Base-by-base conservation (phyloP, 2,888 invertebrate species). In the Dyspetes luteomarginatus region DNA sequence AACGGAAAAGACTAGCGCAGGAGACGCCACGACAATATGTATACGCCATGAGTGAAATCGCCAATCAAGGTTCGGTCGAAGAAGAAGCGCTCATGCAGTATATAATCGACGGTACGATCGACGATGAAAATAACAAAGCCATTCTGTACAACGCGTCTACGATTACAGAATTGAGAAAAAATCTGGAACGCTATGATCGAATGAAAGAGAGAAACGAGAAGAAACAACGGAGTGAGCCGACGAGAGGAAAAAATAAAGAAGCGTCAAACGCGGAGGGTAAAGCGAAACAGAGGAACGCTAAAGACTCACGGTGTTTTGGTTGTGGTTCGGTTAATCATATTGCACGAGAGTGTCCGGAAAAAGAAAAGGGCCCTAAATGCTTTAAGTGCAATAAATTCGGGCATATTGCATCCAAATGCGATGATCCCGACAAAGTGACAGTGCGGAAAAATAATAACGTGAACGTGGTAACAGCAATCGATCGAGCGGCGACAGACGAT, bases 21-120 rank as follows among this genome's bases (percentile, higher is more conserved):
- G 82, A 78, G 69, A 76, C 77, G 15, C 80, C 82, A 17, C 77
- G 83, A n/a, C 82, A 81, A 22, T 85, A 81, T 22, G 55, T 83
- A 7, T 84, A 84, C 26, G 75, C 81, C 0, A 71, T 85, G 64
- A 36, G 78, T 9, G 77, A 82, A 7, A 80, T 84, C 1, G 86
- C 83, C 0, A 80, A 74, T 12, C 83, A 85, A 36, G 81, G 73
- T 0, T 36, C 74, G 3, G 58, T 83, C 2, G 81, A 83, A 30
- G 43, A 77, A 2, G 74, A 81, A 26, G 76, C 76, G 4, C 26
- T 75, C 19, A 69, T 83, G 5, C 78, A 83, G 28, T 81, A 83
- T 26, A 69, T 81, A 12, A 78, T 82, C 7, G 81, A 82, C 45
- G 82, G 78, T 15, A 58, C 75, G 3, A n/a, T 62, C 1, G 80